Base-by-base conservation (phyloP, 2,113 vertebrate species). In the Garra rufa region DNA sequence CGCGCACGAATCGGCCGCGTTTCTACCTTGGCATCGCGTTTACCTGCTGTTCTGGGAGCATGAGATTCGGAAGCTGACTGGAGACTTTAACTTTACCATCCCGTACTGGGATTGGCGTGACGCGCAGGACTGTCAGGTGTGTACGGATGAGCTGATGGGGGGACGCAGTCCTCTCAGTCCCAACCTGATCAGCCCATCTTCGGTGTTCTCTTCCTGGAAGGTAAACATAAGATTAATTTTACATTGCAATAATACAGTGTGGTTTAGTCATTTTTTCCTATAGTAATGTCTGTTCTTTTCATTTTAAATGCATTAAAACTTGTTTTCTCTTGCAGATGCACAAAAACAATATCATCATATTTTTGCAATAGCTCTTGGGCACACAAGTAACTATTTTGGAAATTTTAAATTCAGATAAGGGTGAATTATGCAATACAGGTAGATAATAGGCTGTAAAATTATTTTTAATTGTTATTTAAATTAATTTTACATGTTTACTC, bases 81-180 rank as follows among this genome's bases (percentile, higher is more conserved):
- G 95, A 0, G 98, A 99, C 88, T 95, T 96, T 80, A 95, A 96
- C 88, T 99, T 99, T 91, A 98, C 97, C 50, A 93, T 99, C 73
- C 98, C 97, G 0, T 99, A 99, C 89, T 99, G 98, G 98, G 98
- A 99, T 78, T 99, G 98, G 98, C 75, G 97, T 28, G 95, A 97
- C 52, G 95, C 96, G 17, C 86, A 95, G 85, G 90, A 89, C 76
- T 99, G 98, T 82, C 92, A 90, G 2, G 90, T 99, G 77, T 99
- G 98, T 83, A 99, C 96, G 0, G 95, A 99, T 79, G 95, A 96
- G 19, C 94, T 97, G 78, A 95, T 99, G 96, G 98, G 98, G 0
- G 96, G 93, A 5, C 94, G 92, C 30, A 96, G 94, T 87, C 87
- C 95, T 24, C 88, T 90, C 24, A 94, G 93, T 76, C 95, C 96